phyloP scores from a whole-genome alignment of 2,113 vertebrate species.

The Spilogale gracilis region DNA sequence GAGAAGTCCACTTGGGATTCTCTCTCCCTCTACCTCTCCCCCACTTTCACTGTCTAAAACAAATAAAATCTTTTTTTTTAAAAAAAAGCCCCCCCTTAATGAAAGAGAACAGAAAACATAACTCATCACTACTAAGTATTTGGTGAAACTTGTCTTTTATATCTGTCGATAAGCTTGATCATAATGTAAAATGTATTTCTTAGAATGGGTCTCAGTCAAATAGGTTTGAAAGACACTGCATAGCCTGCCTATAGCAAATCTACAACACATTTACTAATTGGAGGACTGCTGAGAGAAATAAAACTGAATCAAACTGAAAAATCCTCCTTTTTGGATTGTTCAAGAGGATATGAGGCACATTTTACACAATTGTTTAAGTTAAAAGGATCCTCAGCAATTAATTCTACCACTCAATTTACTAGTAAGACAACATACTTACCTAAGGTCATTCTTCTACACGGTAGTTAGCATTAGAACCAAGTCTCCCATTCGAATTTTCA shows the following conservation, averaged over 20 bases:
- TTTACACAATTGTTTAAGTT: neutral
- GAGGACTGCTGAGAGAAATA: neutral
- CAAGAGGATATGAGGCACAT: neutral
- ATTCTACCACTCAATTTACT: conserved; percentile 31
- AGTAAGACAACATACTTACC: conserved; percentile 22
- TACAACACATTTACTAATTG: neutral
- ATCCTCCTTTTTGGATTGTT: neutral
- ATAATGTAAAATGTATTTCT: conserved; percentile 40
- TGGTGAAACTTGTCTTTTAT: conserved; percentile 44
- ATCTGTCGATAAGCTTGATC: neutral
- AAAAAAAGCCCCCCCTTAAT: neutral
- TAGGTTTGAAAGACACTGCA: conserved; percentile 39
- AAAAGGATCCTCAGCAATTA: conserved; percentile 37
- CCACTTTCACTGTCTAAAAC: too few species aligned
- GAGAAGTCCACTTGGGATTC: too few species aligned
- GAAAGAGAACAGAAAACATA: neutral
- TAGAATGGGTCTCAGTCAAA: conserved; percentile 29
- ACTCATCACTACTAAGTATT: conserved; percentile 14
- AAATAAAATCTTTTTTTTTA: neutral
- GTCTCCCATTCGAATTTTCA: conserved; percentile 1
- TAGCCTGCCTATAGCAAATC: neutral
- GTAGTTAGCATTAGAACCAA: conserved; percentile 54
- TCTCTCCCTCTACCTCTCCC: too few species aligned
- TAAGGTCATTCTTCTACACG: conserved; percentile 48
- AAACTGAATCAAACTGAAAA: conserved; percentile 52